Evolutionary conservation across 2,888 invertebrate species (phyloP).

Genomic region (Nasonia oneida): DNA sequence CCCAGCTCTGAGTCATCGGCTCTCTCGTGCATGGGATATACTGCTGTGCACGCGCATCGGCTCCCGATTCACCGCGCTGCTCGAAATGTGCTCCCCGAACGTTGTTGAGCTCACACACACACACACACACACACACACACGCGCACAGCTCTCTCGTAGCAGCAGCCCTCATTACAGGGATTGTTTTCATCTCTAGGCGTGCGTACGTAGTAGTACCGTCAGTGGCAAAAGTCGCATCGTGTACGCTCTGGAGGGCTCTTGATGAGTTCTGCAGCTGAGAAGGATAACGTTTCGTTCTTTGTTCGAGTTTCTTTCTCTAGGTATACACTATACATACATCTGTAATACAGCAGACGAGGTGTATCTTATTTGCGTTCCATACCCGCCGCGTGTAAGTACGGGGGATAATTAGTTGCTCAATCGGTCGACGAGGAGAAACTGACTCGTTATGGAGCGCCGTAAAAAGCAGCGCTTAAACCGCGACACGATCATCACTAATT

Average conservation of each 20-base stretch:
- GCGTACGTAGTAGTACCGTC: background rate
- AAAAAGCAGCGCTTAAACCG: background rate
- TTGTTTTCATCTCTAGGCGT: constrained; percentile 15
- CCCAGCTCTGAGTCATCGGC: constrained; percentile 73
- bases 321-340: background rate
- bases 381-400: no score
- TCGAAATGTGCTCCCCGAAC: background rate
- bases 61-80: background rate
- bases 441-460: background rate
- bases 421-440: background rate
- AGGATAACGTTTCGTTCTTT: background rate
- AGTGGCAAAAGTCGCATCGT: background rate
- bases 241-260: background rate
- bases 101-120: background rate
- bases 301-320: background rate
- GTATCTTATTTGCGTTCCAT: background rate
- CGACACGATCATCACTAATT: background rate
- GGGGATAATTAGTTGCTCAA: background rate
- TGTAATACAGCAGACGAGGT: background rate
- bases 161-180: constrained; percentile 22
- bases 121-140: background rate
- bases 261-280: background rate
- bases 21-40: constrained; percentile 9
- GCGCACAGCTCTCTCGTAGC: no score
- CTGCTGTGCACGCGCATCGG: background rate